Base-by-base conservation (phyloP, 2,888 invertebrate species). In the Cristatella mucedo region DNA sequence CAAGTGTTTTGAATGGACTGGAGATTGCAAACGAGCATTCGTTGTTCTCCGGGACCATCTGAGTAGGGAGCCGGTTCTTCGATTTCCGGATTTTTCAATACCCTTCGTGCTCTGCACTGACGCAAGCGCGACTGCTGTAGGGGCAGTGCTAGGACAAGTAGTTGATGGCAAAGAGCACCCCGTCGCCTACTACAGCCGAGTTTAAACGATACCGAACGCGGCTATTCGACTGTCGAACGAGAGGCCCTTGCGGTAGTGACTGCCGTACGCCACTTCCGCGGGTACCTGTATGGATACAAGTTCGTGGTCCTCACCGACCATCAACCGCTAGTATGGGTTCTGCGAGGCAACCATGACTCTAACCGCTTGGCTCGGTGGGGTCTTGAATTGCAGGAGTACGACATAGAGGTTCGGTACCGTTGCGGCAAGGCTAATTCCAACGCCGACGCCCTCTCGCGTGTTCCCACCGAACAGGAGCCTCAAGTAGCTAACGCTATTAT, bases 121-220 rank as follows among this genome's bases (percentile, higher is more conserved):
- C 38, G 55, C 50, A 3, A 50, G 49, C 5, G 41, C 40, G 6
- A 32, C 38, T 13, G 55, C 52, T 1, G 22, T 51, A 4, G 55
- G 53, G 4, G 48, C 53, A 2, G 53, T 46, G 1, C 43, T 56
- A 3, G 16, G 49, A 30, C 54, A 48, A 33, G 37, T 36, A 9
- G 15, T 29, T 13, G 41, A 41, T 3, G 42, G 41, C 7, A 30
- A 18, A 1, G 38, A 46, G 9, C 40, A 41, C 5, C 52, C 50
- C 2, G 42, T 56, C 1, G 50, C 51, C 5, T 54, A 50, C 38
- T 43, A 45, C 2, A 53, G 52, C 29, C 34, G 44, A 15, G 45
- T 2, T 38, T 56, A 2, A 20, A 43, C 3, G 32, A 44, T 2
- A 29, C 46, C 6, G 44, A 56, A 43, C 36, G 43, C 6, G 40